Base-by-base conservation (phyloP, 2,888 invertebrate genomes). In the Craniophora ligustri region DNA sequence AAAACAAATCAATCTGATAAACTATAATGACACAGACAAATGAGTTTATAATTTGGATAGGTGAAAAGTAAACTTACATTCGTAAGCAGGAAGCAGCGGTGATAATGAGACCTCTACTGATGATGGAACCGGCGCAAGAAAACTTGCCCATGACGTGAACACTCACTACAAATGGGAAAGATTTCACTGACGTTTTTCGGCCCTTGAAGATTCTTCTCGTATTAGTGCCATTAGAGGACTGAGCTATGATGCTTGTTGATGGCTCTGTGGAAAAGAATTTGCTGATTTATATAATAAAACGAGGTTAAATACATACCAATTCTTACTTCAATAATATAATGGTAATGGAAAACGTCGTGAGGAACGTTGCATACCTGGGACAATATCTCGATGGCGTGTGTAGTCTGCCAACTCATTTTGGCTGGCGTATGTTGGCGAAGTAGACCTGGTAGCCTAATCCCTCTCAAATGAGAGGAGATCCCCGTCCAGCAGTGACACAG, bases 21-120 rank as follows among this genome's bases (percentile, higher is more conserved):
- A n/a, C n/a, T n/a, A n/a, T n/a, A n/a, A n/a, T n/a, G n/a, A n/a
- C n/a, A 26, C n/a, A 26, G 23, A 10, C 10, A n/a, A n/a, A n/a
- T n/a, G n/a, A n/a, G n/a, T 10, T 26, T 26, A 10, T 26, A 26
- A 26, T n/a, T n/a, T 26, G 26, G n/a, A 3, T n/a, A 26, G n/a
- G 26, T 26, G 10, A 26, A 26, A n/a, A 26, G 1, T n/a, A n/a
- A n/a, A 59, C 76, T 79, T 56, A 86, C 87, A 65, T 49, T 34
- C 76, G 75, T 6, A 88, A 59, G 45, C 87, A 87, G 0, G 86
- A 81, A 3, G 84, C 86, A 0, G 86, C 78, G 0, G 86, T 83
- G 47, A 88, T 67, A 23, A 87, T 64, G 15, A 84, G 32, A 7
- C 79, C 66, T 10, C 67, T 76, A 36, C 66, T 76, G 42, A 86